phyloP scores from a whole-genome alignment of 64 coral and sea anemone species.

The Actinia tenebrosa region DNA sequence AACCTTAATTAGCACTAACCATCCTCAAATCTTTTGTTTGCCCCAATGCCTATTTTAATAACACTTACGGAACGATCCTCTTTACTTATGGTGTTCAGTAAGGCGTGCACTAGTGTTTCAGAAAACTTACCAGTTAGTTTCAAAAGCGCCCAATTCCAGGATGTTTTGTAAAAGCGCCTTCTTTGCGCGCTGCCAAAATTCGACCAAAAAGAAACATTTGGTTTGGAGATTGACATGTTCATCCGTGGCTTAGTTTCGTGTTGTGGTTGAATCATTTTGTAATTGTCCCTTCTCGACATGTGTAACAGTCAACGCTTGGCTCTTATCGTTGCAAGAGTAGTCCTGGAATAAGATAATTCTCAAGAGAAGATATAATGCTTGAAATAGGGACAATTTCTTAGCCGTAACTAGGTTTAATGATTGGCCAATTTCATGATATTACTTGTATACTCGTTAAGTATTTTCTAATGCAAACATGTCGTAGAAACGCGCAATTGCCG shows the following conservation, averaged over 20 bases:
- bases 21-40: conserved; percentile 3
- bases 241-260: neutral
- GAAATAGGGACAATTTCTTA: neutral
- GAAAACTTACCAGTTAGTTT: neutral
- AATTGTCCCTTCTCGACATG: neutral
- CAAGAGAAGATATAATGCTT: neutral
- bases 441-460: conserved; percentile 12
- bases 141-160: neutral
- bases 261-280: neutral
- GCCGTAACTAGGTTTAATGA: neutral
- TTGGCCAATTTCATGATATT: neutral
- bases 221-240: neutral
- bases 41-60: neutral
- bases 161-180: neutral
- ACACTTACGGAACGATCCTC: neutral
- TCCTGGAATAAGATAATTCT: neutral
- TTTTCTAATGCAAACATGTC: conserved; percentile 26
- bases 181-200: neutral
- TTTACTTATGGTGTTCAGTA: neutral
- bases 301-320: neutral
- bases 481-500: neutral
- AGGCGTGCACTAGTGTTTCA: neutral
- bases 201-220: neutral
- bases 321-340: neutral
- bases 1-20: neutral